Percentiles rank a stretch among this genome's conserved stretches.
phyloP scores from a whole-genome alignment of 2,797 vertebrate genomes.

The Spinus olivaceus region DNA sequence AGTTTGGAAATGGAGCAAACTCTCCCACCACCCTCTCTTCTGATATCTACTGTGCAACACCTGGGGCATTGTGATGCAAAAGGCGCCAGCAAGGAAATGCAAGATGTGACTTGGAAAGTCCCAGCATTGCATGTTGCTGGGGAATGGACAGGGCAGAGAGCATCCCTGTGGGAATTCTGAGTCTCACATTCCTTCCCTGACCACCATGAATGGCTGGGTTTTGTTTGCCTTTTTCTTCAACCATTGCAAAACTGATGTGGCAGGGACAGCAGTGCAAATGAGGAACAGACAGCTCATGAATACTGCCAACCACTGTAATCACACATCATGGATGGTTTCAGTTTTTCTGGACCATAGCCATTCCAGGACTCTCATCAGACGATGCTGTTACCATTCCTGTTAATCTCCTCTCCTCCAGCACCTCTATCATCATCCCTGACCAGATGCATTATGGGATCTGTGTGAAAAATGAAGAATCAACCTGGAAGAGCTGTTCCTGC shows the following conservation, averaged over 20 bases:
- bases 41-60: neutral
- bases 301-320: neutral
- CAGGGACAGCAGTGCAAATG: neutral
- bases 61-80: neutral
- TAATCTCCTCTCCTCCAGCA: neutral
- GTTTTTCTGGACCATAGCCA: neutral
- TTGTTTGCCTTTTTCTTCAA: neutral
- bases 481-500: neutral
- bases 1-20: neutral
- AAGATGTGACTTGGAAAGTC: neutral
- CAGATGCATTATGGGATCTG: neutral
- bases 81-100: neutral
- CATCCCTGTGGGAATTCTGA: fast-evolving
- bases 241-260: neutral
- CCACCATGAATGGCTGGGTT: neutral
- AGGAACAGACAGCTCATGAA: neutral
- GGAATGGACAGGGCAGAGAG: fast-evolving
- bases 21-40: neutral
- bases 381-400: neutral
- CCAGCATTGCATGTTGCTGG: fast-evolving
- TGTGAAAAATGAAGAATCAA: neutral
- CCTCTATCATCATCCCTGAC: neutral
- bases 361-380: neutral
- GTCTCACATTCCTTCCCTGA: neutral
- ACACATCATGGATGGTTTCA: neutral